Percentiles rank a stretch among this genome's conserved stretches.
Evolutionary conservation across 2,113 vertebrate species (phyloP).

Genomic region (Phylloscopus trochilus): DNA sequence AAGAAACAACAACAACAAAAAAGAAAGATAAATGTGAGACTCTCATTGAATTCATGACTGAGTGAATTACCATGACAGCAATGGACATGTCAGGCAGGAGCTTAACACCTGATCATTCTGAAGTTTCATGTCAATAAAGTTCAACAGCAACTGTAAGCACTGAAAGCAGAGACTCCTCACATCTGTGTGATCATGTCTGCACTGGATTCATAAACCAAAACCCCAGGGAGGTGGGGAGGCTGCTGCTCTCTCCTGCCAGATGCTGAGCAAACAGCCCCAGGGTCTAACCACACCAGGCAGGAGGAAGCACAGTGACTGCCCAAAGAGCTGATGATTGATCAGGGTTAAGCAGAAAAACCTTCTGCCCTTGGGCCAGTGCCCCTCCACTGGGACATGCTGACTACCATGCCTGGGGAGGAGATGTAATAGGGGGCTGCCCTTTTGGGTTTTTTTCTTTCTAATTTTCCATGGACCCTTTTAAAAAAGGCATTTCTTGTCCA

Average conservation of each 20-base stretch:
- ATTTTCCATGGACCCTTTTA: neutral
- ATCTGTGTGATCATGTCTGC: neutral
- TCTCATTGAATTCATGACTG: neutral
- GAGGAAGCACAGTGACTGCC: neutral
- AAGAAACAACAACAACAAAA: neutral
- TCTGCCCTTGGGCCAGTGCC: neutral
- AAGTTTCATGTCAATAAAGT: neutral
- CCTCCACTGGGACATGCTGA: neutral
- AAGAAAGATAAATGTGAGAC: neutral
- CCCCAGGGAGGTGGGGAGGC: neutral
- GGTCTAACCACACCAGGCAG: neutral
- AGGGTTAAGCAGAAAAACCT: neutral
- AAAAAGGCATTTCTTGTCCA: neutral
- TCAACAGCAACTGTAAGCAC: neutral
- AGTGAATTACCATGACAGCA: neutral
- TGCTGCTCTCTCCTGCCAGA: neutral
- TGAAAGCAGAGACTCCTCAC: conserved; percentile 6
- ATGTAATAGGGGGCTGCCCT: neutral
- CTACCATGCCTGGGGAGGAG: neutral
- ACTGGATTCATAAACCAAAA: neutral
- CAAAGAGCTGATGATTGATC: neutral
- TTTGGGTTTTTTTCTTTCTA: neutral
- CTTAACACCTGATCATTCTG: neutral
- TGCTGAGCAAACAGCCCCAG: neutral
- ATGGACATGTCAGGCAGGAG: neutral